phyloP scores from a whole-genome alignment of 1,140 invertebrate genomes.

The Acromyrmex echinatior region DNA sequence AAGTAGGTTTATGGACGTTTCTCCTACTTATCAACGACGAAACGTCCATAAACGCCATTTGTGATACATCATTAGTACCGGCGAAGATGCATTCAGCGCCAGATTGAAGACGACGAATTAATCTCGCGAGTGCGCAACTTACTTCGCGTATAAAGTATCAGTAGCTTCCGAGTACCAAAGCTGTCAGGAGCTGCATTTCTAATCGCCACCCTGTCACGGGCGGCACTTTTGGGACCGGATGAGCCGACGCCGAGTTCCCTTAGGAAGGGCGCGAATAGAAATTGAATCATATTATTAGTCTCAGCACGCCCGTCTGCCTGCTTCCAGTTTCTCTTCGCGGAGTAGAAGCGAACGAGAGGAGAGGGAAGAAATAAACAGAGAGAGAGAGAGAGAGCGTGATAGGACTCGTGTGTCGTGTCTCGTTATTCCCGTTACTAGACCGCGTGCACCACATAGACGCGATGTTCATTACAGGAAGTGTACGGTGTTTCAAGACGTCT shows the following conservation, averaged over 20 bases:
- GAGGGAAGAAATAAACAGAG: background rate
- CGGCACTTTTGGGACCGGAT: slow-evolving; percentile 43
- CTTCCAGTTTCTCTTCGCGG: slow-evolving; percentile 23
- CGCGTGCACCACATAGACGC: slow-evolving; percentile 46
- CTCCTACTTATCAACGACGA: background rate
- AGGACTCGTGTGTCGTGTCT: slow-evolving; percentile 49
- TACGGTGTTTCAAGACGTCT: slow-evolving; percentile 60
- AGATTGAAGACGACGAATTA: slow-evolving; percentile 13
- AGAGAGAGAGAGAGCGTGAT: background rate
- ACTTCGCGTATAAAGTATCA: slow-evolving; percentile 50
- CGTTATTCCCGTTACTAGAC: slow-evolving; percentile 61
- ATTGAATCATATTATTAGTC: slow-evolving; percentile 75
- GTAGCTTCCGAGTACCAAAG: slow-evolving; percentile 22
- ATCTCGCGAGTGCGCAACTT: slow-evolving; percentile 19
- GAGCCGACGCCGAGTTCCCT: slow-evolving; percentile 8
- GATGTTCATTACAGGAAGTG: slow-evolving; percentile 72
- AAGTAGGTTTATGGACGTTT: background rate
- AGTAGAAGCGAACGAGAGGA: background rate
- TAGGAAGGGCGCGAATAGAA: slow-evolving; percentile 54
- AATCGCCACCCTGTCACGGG: slow-evolving; percentile 25
- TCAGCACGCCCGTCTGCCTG: slow-evolving; percentile 58
- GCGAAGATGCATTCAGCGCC: background rate
- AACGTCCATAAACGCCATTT: background rate
- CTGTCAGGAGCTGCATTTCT: slow-evolving; percentile 39
- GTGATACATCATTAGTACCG: background rate